A percentile compares a stretch with the other conserved stretches of the same genome.
Evolutionary conservation across 2,888 invertebrate genomes (phyloP).

Genomic region (Pseudoips prasinana): DNA sequence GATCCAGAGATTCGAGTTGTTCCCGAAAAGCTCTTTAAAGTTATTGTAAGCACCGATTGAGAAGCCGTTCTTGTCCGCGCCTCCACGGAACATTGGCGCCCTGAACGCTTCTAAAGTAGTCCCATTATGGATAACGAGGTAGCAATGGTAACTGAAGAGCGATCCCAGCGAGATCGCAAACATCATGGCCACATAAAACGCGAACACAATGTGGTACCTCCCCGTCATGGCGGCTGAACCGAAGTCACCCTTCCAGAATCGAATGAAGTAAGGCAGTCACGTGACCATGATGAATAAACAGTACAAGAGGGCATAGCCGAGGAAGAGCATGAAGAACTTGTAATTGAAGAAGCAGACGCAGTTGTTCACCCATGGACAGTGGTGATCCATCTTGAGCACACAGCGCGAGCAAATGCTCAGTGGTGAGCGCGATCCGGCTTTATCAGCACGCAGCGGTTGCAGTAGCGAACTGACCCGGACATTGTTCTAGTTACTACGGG

Average conservation of each 20-base stretch:
- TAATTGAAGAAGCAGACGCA: slow-evolving; percentile 99
- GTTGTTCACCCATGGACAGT: slow-evolving; percentile 99
- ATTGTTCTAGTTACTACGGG: slow-evolving; percentile 90
- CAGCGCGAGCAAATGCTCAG: slow-evolving; percentile 98
- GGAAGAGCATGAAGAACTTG: slow-evolving; percentile 98
- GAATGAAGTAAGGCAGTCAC: slow-evolving; percentile 93
- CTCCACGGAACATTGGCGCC: slow-evolving; percentile 96
- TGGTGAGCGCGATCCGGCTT: slow-evolving; percentile 99
- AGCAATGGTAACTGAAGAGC: slow-evolving; percentile 98
- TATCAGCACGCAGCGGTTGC: slow-evolving; percentile 96
- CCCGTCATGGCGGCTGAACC: slow-evolving; percentile 84
- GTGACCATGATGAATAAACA: slow-evolving; percentile 95
- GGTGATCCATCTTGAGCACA: slow-evolving; percentile 99
- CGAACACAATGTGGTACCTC: slow-evolving; percentile 96
- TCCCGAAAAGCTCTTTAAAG: slow-evolving; percentile 98
- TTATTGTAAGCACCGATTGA: slow-evolving; percentile 95
- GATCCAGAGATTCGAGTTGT: slow-evolving; percentile 92
- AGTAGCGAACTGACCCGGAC: slow-evolving; percentile 90
- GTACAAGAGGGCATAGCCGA: slow-evolving; percentile 96
- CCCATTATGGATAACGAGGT: slow-evolving; percentile 94
- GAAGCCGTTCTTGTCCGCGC: slow-evolving; percentile 98
- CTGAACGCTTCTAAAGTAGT: slow-evolving; percentile 98
- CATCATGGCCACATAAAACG: slow-evolving; percentile 98
- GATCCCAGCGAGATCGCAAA: slow-evolving; percentile 98
- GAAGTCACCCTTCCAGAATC: slow-evolving; percentile 94